phyloP scores from a whole-genome alignment of 2,113 vertebrate species.

The Hiodon tergisus region DNA sequence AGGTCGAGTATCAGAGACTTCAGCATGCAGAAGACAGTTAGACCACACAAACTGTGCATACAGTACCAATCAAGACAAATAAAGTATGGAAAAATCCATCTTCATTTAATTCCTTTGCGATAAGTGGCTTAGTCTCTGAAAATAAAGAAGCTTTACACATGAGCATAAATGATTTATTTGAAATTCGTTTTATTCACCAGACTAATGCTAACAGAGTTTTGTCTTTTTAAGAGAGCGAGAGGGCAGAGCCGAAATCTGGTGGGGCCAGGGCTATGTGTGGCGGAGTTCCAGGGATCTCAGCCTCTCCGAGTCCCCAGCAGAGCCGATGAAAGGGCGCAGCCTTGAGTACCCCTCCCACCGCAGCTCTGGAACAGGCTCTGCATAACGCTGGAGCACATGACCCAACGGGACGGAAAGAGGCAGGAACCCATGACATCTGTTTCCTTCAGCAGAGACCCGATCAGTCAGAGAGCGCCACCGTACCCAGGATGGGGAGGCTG shows the following conservation, averaged over 20 bases:
- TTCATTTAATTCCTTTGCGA: too few species aligned
- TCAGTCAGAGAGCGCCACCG: too few species aligned
- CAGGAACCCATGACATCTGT: not conserved
- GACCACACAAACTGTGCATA: too few species aligned
- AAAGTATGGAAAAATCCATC: too few species aligned
- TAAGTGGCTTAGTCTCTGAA: too few species aligned
- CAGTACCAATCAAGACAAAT: too few species aligned
- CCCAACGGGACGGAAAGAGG: slow-evolving; percentile 18
- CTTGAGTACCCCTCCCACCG: slow-evolving; percentile 29
- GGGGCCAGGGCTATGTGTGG: slow-evolving; percentile 30
- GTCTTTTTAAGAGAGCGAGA: slow-evolving; percentile 47
- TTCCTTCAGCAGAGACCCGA: too few species aligned
- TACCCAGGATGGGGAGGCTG: too few species aligned
- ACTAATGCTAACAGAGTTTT: slow-evolving; percentile 50
- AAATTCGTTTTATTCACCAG: slow-evolving; percentile 48
- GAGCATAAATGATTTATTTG: slow-evolving; percentile 53
- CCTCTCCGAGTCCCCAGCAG: slow-evolving; percentile 54
- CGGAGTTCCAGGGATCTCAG: slow-evolving; percentile 55
- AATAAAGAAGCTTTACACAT: slow-evolving; percentile 31
- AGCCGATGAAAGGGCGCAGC: slow-evolving; percentile 55
- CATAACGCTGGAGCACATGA: not conserved
- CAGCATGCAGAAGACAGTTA: too few species aligned
- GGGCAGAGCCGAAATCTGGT: slow-evolving; percentile 38
- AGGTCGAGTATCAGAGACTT: too few species aligned
- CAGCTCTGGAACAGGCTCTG: slow-evolving; percentile 39